Evolutionary conservation across 2,113 vertebrate genomes (phyloP).

Genomic region (Podocnemis expansa): DNA sequence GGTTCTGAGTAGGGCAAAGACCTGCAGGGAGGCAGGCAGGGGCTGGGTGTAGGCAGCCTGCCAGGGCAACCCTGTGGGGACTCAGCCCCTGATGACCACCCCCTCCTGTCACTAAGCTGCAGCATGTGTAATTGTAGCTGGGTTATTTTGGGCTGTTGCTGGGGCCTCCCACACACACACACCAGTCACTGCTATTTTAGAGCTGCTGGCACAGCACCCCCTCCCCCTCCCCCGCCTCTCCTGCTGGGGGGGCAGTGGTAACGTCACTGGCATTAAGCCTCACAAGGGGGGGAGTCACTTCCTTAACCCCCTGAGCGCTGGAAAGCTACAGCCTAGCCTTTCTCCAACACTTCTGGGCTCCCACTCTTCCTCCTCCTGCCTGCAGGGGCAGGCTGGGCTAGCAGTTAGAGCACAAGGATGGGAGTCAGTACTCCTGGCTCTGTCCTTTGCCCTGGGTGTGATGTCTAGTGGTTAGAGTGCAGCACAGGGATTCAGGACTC

Average conservation of each 20-base stretch:
- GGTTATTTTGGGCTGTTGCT: slow-evolving; percentile 84
- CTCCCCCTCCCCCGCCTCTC: slow-evolving; percentile 30
- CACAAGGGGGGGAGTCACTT: neutral
- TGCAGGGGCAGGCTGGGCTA: neutral
- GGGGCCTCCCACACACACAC: slow-evolving; percentile 75
- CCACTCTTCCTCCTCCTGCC: neutral
- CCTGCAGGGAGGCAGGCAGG: neutral
- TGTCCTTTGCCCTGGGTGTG: neutral
- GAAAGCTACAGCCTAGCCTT: accelerated
- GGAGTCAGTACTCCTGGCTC: neutral
- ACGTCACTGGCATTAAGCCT: neutral
- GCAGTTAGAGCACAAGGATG: neutral
- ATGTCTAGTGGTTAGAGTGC: neutral
- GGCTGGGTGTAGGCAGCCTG: neutral
- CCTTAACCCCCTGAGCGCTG: neutral
- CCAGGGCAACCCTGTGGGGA: neutral
- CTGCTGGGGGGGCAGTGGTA: slow-evolving; percentile 17
- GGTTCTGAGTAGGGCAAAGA: neutral
- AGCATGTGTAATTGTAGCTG: slow-evolving; percentile 77
- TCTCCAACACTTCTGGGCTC: neutral
- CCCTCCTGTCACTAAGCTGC: slow-evolving; percentile 59
- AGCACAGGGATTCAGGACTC: neutral
- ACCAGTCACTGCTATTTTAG: slow-evolving; percentile 76
- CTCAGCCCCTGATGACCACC: slow-evolving; percentile 56
- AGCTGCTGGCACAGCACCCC: slow-evolving; percentile 52